Evolutionary conservation across 2,888 invertebrate genomes (phyloP).

Genomic region (Eilema sororculum): DNA sequence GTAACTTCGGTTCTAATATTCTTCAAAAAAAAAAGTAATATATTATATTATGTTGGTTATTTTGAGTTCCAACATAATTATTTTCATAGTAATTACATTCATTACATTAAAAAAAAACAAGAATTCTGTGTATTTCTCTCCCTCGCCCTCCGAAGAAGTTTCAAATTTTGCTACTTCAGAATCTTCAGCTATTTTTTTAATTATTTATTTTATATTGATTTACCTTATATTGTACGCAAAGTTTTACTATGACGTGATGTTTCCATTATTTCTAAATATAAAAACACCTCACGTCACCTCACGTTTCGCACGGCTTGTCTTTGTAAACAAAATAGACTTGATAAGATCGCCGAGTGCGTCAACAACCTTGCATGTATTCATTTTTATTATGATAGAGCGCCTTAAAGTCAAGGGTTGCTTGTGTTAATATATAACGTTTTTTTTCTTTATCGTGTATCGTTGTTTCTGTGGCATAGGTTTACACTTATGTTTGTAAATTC

Average conservation of each 20-base stretch:
- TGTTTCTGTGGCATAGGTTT: no score
- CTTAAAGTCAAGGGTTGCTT: background rate
- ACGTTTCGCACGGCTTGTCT: background rate
- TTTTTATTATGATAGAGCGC: background rate
- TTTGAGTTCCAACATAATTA: no score
- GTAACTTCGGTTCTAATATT: no score
- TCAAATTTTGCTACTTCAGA: no score
- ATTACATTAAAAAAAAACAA: no score
- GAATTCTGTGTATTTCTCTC: no score
- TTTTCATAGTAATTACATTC: no score
- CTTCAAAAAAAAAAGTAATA: no score
- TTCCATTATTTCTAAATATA: slow-evolving; percentile 9
- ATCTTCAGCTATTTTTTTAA: no score
- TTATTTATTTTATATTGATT: background rate
- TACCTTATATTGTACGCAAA: background rate
- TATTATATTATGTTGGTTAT: no score
- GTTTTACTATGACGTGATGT: background rate
- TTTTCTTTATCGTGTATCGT: background rate
- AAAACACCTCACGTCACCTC: background rate
- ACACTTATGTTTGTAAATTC: no score
- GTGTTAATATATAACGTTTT: background rate
- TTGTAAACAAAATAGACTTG: slow-evolving; percentile 5
- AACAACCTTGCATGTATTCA: background rate
- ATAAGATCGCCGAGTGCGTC: background rate
- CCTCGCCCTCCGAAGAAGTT: no score